phyloP scores from a whole-genome alignment of 2,888 invertebrate species.

The Drosophila vallismaia region DNA sequence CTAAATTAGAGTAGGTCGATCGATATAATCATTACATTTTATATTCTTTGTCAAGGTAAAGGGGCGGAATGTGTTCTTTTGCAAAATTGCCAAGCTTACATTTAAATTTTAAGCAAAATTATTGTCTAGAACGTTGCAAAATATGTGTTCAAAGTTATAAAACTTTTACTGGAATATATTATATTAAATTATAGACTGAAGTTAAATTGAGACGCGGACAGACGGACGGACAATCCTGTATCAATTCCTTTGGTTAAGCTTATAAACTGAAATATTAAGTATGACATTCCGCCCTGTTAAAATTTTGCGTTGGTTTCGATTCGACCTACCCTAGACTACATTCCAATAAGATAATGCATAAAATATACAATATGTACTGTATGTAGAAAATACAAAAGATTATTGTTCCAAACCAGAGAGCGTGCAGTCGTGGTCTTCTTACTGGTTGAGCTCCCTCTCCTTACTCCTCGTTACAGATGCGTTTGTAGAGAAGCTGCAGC shows the following conservation, averaged over 20 bases:
- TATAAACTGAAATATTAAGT: not conserved
- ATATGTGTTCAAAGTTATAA: not conserved
- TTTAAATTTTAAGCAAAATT: not conserved
- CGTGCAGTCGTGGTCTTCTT: not conserved
- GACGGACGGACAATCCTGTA: conserved; percentile 1
- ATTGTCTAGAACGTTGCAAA: not conserved
- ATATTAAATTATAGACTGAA: not conserved
- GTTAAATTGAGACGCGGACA: not conserved
- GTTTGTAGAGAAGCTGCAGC: conserved; percentile 87
- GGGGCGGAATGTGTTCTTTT: not conserved
- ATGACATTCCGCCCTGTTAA: not conserved
- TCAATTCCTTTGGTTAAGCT: not conserved
- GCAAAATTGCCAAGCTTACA: not conserved
- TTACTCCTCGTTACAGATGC: conserved; percentile 47
- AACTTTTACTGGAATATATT: no score
- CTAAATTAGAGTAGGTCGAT: conserved; percentile 7
- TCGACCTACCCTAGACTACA: conserved; percentile 5
- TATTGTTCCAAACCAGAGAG: conserved; percentile 19
- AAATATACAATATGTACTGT: conserved; percentile 7
- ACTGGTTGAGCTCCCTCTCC: conserved; percentile 4
- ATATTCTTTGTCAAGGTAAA: not conserved
- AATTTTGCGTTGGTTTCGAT: not conserved
- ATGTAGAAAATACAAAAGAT: conserved; percentile 39
- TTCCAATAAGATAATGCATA: conserved; percentile 37
- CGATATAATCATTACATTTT: not conserved